phyloP scores from a whole-genome alignment of 2,113 vertebrate species.

The Patagioenas fasciata region DNA sequence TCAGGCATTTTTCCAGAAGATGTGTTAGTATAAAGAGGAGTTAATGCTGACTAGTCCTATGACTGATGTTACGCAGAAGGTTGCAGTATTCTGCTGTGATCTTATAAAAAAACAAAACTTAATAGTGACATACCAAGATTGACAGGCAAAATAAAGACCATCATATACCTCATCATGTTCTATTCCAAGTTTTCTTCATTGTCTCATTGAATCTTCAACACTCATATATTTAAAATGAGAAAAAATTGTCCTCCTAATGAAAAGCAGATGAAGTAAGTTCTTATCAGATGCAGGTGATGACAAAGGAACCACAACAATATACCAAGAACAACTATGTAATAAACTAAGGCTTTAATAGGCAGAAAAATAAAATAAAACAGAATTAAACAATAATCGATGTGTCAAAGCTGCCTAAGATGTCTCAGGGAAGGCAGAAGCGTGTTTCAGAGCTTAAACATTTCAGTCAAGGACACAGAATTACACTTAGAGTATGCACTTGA shows the following conservation, averaged over 20 bases:
- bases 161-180: neutral
- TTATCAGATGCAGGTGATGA: neutral
- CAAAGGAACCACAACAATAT: neutral
- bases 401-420: neutral
- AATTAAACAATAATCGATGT: neutral
- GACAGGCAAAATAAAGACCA: neutral
- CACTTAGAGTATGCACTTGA: neutral
- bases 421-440: neutral
- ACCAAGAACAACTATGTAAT: neutral
- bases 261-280: neutral
- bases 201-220: neutral
- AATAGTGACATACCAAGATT: neutral
- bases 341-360: neutral
- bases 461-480: neutral
- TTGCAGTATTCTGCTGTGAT: neutral
- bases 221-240: neutral
- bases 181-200: neutral
- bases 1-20: neutral
- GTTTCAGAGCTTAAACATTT: neutral
- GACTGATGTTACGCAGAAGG: neutral
- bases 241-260: neutral
- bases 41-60: neutral
- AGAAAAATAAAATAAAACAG: neutral
- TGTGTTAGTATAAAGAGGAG: neutral
- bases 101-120: neutral